Percentiles rank a stretch among this genome's conserved stretches.
Evolutionary conservation across 2,888 invertebrate species (phyloP).

Genomic region (Ochropleura plecta): DNA sequence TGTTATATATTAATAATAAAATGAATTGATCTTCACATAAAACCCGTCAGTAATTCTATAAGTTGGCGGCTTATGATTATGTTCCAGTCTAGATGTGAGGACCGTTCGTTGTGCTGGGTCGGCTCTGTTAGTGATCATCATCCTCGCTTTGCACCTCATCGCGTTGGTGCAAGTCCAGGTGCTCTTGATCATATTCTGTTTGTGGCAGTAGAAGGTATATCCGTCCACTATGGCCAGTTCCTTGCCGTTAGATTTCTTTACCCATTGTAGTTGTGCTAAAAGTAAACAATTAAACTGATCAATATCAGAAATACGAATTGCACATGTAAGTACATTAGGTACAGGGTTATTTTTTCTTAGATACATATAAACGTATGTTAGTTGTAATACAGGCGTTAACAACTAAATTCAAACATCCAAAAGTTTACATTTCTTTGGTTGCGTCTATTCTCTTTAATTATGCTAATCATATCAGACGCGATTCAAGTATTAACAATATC

Average conservation of each 20-base stretch:
- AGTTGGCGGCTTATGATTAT: conserved; percentile 44
- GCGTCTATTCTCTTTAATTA: too few relatives aligned
- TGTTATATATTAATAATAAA: conserved; percentile 13
- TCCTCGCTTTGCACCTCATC: conserved; percentile 37
- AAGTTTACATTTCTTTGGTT: too few relatives aligned
- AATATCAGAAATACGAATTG: not conserved
- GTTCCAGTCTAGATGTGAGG: conserved; percentile 15
- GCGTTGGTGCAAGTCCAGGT: conserved; percentile 49
- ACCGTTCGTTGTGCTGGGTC: conserved; percentile 12
- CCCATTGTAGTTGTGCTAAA: conserved; percentile 55
- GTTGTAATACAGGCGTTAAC: too few relatives aligned
- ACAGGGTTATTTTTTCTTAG: too few relatives aligned
- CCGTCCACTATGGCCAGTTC: conserved; percentile 66
- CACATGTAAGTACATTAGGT: conserved; percentile 20
- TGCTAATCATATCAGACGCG: too few relatives aligned
- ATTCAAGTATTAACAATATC: too few relatives aligned
- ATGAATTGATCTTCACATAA: conserved; percentile 24
- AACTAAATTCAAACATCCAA: too few relatives aligned
- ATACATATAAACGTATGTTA: too few relatives aligned
- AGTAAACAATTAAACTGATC: not conserved
- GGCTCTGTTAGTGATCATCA: conserved; percentile 32
- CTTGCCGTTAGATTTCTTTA: conserved; percentile 62
- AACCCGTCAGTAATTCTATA: conserved; percentile 31
- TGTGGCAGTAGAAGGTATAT: conserved; percentile 68
- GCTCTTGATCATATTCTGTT: not conserved